Percentiles rank a stretch among this genome's conserved stretches.
Evolutionary conservation across 2,797 vertebrate genomes (phyloP).

Genomic region (Sebastiscus albofasciatus): DNA sequence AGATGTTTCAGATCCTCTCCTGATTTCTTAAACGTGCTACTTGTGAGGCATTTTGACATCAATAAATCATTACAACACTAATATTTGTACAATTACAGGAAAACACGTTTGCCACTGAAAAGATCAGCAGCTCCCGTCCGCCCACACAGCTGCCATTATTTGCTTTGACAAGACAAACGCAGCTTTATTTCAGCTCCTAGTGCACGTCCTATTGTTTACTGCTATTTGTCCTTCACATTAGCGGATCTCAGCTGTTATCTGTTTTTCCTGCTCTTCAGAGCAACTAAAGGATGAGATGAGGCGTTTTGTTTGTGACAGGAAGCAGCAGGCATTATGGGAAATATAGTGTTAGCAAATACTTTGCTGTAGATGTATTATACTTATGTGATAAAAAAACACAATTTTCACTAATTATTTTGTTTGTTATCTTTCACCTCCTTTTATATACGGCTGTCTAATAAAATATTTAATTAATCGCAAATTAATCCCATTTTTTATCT

Average conservation of each 20-base stretch:
- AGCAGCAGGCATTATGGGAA: background rate
- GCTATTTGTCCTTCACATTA: background rate
- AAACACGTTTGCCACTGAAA: background rate
- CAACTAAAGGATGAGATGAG: background rate
- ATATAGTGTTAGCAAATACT: background rate
- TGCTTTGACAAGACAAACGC: background rate
- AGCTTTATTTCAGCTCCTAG: background rate
- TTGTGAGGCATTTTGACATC: slow-evolving; percentile 5
- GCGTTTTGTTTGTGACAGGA: background rate
- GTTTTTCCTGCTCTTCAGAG: background rate
- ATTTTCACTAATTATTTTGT: background rate
- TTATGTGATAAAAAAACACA: background rate
- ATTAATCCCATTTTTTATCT: too few species aligned
- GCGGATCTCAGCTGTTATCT: background rate
- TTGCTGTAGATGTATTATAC: background rate
- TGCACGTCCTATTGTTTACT: background rate
- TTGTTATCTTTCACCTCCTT: background rate
- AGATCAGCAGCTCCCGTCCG: background rate
- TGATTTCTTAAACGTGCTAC: background rate
- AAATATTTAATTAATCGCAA: too few species aligned
- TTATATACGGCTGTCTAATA: background rate
- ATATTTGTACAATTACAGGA: slow-evolving; percentile 41
- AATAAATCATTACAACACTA: slow-evolving; percentile 29
- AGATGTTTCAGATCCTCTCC: slow-evolving; percentile 28
- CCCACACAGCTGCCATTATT: background rate